phyloP scores from a whole-genome alignment of 2,888 invertebrate genomes.

The Callosobruchus maculatus region DNA sequence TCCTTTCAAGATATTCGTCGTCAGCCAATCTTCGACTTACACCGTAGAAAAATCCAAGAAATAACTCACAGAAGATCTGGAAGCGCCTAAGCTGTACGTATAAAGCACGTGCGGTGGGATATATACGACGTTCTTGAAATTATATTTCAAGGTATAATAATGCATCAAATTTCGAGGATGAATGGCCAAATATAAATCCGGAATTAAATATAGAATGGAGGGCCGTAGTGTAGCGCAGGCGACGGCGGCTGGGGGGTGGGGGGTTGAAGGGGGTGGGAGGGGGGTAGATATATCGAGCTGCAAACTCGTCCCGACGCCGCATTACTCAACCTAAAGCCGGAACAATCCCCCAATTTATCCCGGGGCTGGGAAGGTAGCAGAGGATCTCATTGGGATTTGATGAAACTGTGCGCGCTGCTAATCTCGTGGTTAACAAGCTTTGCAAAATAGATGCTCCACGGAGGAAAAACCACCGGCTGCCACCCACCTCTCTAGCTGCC shows the following conservation, averaged over 20 bases:
- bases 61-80: conserved; percentile 4
- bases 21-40: neutral
- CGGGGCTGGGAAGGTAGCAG: conserved; percentile 46
- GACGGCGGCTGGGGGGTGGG: neutral
- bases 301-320: conserved; percentile 48
- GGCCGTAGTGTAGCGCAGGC: conserved; percentile 22
- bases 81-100: neutral
- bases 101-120: conserved; percentile 10
- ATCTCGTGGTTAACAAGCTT: conserved; percentile 51
- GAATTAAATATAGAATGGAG: conserved; percentile 51
- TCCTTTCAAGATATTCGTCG: neutral
- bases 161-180: conserved; percentile 48
- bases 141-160: conserved; percentile 51
- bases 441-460: conserved; percentile 47
- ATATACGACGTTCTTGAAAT: conserved; percentile 43
- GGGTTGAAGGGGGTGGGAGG: conserved; percentile 8
- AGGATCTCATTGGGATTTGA: conserved; percentile 52
- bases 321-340: conserved; percentile 50
- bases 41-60: conserved; percentile 3
- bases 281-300: conserved; percentile 48
- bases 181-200: conserved; percentile 50
- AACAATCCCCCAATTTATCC: conserved; percentile 52
- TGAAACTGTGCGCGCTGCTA: conserved; percentile 50
- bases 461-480: neutral
- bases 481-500: too few species aligned